These are phyloP conservation scores for Gouania willdenowi DNA, from an alignment of 2,797 vertebrate genomes.

Conservation along the genomic window DNA sequence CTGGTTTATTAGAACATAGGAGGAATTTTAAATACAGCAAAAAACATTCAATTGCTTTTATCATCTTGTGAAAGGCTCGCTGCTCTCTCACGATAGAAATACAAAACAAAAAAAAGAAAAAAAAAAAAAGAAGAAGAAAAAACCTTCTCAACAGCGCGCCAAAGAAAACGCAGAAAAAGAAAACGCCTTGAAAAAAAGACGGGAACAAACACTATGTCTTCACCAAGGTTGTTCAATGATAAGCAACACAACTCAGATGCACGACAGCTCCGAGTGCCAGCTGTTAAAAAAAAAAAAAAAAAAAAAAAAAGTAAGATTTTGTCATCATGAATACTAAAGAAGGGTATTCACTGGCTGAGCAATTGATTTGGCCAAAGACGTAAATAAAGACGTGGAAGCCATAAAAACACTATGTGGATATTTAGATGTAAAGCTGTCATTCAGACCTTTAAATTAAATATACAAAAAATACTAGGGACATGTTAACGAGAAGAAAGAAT, in stretches of 20 bases:
- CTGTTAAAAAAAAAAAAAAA: slow-evolving; percentile 58
- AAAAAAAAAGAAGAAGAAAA: no score
- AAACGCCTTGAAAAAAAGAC: slow-evolving; percentile 70
- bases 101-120: no score
- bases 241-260: slow-evolving; percentile 63
- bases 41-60: slow-evolving; percentile 58
- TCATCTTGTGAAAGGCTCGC: slow-evolving; percentile 57
- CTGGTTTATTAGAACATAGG: slow-evolving; percentile 47
- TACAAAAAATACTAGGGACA: not conserved
- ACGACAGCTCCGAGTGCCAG: slow-evolving; percentile 52
- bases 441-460: slow-evolving; percentile 12
- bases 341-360: slow-evolving; percentile 20
- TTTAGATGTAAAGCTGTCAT: slow-evolving; percentile 18
- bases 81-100: slow-evolving; percentile 45
- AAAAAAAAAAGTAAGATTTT: slow-evolving; percentile 56
- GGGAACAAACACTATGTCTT: slow-evolving; percentile 58
- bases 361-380: slow-evolving; percentile 25
- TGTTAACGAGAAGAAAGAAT: not conserved
- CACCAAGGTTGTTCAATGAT: slow-evolving; percentile 77
- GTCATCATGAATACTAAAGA: slow-evolving; percentile 44
- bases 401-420: slow-evolving; percentile 7
- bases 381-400: slow-evolving; percentile 26
- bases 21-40: slow-evolving; percentile 57
- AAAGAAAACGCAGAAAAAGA: slow-evolving; percentile 30
- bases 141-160: slow-evolving; percentile 55